Base-by-base conservation (phyloP, 53 echinoderm and acorn worm genomes). In the Apostichopus leukothele region DNA sequence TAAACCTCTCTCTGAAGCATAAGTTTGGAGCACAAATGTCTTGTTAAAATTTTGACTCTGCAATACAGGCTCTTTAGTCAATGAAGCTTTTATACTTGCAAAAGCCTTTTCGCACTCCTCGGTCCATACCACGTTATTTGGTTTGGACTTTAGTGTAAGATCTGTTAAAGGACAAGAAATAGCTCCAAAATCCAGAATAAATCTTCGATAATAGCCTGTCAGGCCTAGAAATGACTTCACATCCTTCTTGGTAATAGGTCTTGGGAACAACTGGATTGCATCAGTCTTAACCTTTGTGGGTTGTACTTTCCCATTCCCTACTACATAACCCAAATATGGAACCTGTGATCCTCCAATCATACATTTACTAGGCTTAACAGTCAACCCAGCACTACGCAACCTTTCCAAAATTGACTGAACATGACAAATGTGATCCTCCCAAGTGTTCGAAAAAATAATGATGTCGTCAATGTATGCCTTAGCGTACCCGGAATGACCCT, bases 391-490 rank as follows among this genome's bases (percentile, higher is more conserved):
- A 4, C n/a, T 8, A 7, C 20, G 12, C 18, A 83, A 19, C 22
- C 83, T 77, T 23, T 23, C 27, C 5, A 77, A 26, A 7, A 77
- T 21, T 5, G 16, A 5, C 77, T 26, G 9, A 52, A 77, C 77
- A 77, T 25, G 25, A 25, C 25, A 25, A 25, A 25, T 25, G 25
- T 25, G 25, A 25, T 93, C 91, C 23, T 92, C 89, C 96, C 92
- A 95, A 16, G 89, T 93, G 9, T 91, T 55, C 27, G 89, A 92
- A 55, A 73, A 96, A 2, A 93, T 74, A 7, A 83, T 78, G 5
- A 92, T 89, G 52, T 93, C 93, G 85, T 55, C 66, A n/a, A n/a
- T 86, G 39, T 39, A 67, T 22, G 78, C 74, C 11, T 20, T 55
- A 27, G 76, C 76, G 5, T 21, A 76, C 11, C 26, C 75, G 7